phyloP scores from a whole-genome alignment of 53 echinoderm and acorn worm genomes.

The Luidia sarsii region DNA sequence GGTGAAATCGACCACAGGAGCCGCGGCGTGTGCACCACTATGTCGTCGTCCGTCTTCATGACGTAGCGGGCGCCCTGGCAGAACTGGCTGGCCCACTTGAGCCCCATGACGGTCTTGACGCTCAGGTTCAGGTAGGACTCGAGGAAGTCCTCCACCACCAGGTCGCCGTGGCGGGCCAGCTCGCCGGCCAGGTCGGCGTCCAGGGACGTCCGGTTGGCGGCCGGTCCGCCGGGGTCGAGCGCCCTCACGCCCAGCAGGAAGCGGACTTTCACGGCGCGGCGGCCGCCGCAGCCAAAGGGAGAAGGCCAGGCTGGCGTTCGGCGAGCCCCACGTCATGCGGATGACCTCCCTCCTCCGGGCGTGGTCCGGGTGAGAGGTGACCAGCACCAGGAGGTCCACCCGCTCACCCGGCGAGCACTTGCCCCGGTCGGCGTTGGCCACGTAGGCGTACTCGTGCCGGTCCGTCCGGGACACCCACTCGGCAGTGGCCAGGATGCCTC shows the following conservation, averaged over 20 bases:
- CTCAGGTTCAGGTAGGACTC: constrained; percentile 81
- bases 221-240: neutral
- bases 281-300: too few species aligned
- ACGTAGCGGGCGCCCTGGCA: constrained; percentile 75
- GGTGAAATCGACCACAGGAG: too few species aligned
- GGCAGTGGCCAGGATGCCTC: constrained; percentile 59
- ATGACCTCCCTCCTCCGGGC: constrained; percentile 56
- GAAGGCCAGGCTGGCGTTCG: neutral
- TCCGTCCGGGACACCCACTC: constrained; percentile 53
- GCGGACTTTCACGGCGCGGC: constrained; percentile 26
- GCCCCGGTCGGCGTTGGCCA: constrained; percentile 51
- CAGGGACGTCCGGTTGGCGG: too few species aligned
- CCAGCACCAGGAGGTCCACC: constrained; percentile 64
- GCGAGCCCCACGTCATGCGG: constrained; percentile 68
- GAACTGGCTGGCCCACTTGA: constrained; percentile 77
- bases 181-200: constrained; percentile 49
- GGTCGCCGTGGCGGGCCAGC: constrained; percentile 54
- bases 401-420: constrained; percentile 36
- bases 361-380: constrained; percentile 62
- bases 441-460: constrained; percentile 70
- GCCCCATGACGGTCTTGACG: constrained; percentile 79
- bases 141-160: constrained; percentile 66
- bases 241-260: constrained; percentile 33
- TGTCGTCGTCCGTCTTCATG: constrained; percentile 84
- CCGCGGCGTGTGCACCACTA: constrained; percentile 65